A percentile compares a stretch with the other conserved stretches of the same genome.
phyloP scores from a whole-genome alignment of 2,797 vertebrate genomes.

The Lacerta bilineata region DNA sequence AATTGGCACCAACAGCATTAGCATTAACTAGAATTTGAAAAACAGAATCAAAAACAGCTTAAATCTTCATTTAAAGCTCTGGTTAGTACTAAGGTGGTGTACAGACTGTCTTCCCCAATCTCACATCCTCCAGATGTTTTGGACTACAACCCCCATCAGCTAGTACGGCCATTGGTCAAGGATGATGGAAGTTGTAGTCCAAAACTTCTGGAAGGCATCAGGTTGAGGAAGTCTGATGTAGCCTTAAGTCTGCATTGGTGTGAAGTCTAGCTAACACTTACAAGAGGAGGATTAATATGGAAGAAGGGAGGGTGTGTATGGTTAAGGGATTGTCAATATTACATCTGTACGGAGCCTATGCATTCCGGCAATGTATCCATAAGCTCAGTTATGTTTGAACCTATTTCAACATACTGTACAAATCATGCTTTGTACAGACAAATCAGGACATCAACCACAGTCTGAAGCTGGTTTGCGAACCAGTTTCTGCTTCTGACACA shows the following conservation, averaged over 20 bases:
- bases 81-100: too few species aligned
- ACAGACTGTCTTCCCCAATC: too few species aligned
- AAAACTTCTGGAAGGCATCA: too few species aligned
- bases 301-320: background rate
- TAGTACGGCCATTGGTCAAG: too few species aligned
- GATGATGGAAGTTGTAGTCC: too few species aligned
- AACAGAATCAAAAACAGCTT: too few species aligned
- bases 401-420: background rate
- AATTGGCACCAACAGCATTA: background rate
- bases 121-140: too few species aligned
- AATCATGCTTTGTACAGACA: background rate
- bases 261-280: background rate
- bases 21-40: background rate
- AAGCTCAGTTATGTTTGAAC: background rate
- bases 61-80: too few species aligned
- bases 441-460: background rate
- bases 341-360: background rate
- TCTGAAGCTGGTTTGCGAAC: background rate
- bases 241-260: too few species aligned
- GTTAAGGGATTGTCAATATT: background rate
- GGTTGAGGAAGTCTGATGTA: too few species aligned
- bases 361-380: too few species aligned
- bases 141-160: too few species aligned
- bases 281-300: background rate
- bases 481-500: background rate